These are phyloP conservation scores for Epirrhoe alternata DNA, from an alignment of 2,888 invertebrate species.

Conservation along the genomic window DNA sequence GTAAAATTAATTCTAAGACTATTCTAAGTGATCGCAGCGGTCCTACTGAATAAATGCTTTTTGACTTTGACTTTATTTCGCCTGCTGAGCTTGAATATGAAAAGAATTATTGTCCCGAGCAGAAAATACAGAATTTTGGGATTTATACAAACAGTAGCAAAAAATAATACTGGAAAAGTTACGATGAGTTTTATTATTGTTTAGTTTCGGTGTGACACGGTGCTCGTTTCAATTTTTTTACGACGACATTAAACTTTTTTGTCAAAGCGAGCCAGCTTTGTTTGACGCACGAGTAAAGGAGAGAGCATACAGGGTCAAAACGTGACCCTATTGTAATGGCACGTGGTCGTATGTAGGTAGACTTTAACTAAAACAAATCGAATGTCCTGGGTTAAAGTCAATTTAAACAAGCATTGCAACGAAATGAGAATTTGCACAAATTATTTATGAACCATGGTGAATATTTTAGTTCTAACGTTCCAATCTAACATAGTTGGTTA, in stretches of 20 bases:
- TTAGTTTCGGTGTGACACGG: conserved; percentile 73
- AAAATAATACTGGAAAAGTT: conserved; percentile 52
- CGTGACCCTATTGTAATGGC: not conserved
- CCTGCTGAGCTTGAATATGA: not conserved
- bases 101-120: not conserved
- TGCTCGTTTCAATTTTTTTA: conserved; percentile 73
- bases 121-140: conserved; percentile 30
- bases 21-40: no score
- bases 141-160: conserved; percentile 45
- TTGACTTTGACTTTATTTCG: not conserved
- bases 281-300: conserved; percentile 53
- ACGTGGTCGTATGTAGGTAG: not conserved
- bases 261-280: conserved; percentile 73
- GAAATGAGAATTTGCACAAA: no score
- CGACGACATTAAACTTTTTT: conserved; percentile 75
- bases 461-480: no score
- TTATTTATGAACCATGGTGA: no score
- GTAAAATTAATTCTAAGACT: not conserved
- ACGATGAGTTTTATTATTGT: conserved; percentile 70
- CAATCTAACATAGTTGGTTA: no score
- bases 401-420: no score
- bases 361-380: no score
- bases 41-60: no score
- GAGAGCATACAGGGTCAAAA: conserved; percentile 8
- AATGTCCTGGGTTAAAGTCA: no score